Evolutionary conservation across 2,113 vertebrate genomes (phyloP).

Genomic region (Daphoenositta chrysoptera): DNA sequence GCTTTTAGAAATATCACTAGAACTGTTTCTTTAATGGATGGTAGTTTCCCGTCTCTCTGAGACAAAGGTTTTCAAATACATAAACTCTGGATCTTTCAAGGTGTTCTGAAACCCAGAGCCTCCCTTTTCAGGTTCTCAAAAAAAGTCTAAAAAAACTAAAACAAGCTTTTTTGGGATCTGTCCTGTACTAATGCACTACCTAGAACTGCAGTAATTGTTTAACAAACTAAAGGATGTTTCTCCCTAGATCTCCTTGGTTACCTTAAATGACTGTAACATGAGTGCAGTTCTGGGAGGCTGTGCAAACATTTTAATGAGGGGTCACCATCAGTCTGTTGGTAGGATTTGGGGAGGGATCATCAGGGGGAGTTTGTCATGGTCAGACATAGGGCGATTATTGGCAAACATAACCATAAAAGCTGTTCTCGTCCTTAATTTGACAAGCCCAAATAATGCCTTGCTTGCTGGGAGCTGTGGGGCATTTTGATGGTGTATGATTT

Average conservation of each 20-base stretch:
- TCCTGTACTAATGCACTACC: background rate
- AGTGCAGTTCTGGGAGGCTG: background rate
- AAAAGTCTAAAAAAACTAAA: background rate
- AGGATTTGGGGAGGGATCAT: background rate
- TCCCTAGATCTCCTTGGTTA: background rate
- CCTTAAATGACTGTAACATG: background rate
- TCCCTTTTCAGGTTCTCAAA: background rate
- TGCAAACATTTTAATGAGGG: background rate
- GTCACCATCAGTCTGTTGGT: background rate
- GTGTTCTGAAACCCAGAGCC: background rate
- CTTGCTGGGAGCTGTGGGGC: background rate
- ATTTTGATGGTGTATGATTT: background rate
- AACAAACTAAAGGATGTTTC: background rate
- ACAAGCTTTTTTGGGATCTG: background rate
- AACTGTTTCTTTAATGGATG: background rate
- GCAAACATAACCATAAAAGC: background rate
- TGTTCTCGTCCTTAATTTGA: background rate
- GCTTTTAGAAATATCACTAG: background rate
- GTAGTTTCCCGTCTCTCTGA: background rate
- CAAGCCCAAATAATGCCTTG: background rate
- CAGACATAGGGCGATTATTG: accelerated
- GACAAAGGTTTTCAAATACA: background rate
- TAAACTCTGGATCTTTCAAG: background rate
- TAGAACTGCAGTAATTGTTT: background rate
- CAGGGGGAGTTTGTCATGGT: background rate